A percentile compares a stretch with the other conserved stretches of the same genome.
phyloP scores from a whole-genome alignment of 2,797 vertebrate genomes.

The Columba guinea region DNA sequence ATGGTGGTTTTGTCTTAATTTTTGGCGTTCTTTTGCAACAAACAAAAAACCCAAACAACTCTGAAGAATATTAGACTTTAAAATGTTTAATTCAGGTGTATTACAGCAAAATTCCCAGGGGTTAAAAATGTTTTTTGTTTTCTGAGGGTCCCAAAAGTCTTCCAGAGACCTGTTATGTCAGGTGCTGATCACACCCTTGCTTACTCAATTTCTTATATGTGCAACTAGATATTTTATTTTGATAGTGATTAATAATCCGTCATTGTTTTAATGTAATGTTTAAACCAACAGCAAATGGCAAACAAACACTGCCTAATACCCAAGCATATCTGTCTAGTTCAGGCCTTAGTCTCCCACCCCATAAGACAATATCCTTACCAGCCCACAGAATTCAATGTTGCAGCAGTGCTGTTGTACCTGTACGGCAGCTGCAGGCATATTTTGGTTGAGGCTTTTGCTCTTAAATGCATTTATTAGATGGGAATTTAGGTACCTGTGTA shows the following conservation, averaged over 20 bases:
- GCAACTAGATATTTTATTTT: background rate
- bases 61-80: background rate
- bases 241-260: background rate
- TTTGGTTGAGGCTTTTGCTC: background rate
- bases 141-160: background rate
- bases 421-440: background rate
- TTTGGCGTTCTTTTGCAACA: too few relatives aligned
- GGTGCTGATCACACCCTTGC: background rate
- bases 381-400: background rate
- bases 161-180: background rate
- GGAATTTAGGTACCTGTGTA: background rate
- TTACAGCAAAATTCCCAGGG: background rate
- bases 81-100: background rate
- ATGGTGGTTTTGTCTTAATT: background rate
- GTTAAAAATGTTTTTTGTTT: background rate
- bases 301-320: background rate
- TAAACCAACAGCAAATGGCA: background rate
- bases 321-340: background rate
- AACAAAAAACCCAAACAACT: background rate
- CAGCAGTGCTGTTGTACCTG: background rate
- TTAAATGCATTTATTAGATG: background rate
- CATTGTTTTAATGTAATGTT: background rate
- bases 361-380: background rate
- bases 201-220: background rate
- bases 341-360: background rate